Base-by-base conservation (phyloP, 2,888 invertebrate species). In the Abscondita cerata region DNA sequence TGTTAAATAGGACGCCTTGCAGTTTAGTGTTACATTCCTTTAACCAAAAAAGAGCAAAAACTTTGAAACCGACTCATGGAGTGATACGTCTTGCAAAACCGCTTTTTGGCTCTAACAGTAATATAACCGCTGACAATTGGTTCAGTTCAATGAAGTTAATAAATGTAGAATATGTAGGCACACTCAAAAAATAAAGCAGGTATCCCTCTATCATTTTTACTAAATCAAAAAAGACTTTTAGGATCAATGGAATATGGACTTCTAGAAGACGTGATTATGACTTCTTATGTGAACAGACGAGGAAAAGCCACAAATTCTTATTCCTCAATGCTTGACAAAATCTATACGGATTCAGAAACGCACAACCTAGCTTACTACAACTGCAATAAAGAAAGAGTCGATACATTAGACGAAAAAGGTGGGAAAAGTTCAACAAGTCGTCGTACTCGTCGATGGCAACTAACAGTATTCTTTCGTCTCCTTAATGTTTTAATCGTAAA, bases 211-310 rank as follows among this genome's bases (percentile, higher is more conserved):
- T n/a, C n/a, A n/a, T n/a, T n/a, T n/a, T n/a, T n/a, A n/a, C n/a
- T n/a, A n/a, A n/a, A n/a, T n/a, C n/a, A n/a, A n/a, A n/a, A n/a
- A n/a, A n/a, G n/a, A n/a, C n/a, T n/a, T 20, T 52, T 53, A 12
- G 53, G 51, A 16, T 52, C 64, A 18, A 59, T 67, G 16, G 13
- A 68, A 4, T 73, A 72, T 62, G 68, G 69, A 5, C 66, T 68
- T 59, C 64, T 65, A 40, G 36, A 67, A 44, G 62, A 69, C 15
- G 31, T 52, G 3, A 70, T 67, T 9, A 40, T 72, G 6, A 67
- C 71, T 8, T 73, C 71, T 0, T 69, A 68, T 54, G 64, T 66
- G 9, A 46, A 68, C 5, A 65, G 64, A 55, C 56, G 36, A 20
- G 67, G 64, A 31, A 69, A 66, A 62, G 33, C 59, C 15, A 46